These are phyloP conservation scores for Bubo scandiacus DNA, from an alignment of 2,113 vertebrate species.

Conservation along the genomic window DNA sequence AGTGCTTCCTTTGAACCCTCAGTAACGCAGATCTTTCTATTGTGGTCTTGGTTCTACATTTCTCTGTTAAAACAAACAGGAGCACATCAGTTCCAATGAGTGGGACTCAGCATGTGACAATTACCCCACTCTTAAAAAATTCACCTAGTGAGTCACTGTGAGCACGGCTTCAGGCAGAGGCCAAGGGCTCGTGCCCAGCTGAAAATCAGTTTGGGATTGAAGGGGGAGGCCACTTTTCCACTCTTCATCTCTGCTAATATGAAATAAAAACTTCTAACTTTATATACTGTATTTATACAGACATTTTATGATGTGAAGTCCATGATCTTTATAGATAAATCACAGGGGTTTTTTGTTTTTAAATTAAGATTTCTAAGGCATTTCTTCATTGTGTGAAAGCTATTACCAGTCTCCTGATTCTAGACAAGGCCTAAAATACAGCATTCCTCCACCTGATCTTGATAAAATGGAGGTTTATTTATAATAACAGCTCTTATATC, in stretches of 20 bases:
- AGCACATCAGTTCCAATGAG: neutral
- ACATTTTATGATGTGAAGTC: neutral
- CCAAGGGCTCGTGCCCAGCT: neutral
- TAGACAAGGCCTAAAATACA: neutral
- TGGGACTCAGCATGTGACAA: accelerated
- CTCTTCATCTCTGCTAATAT: neutral
- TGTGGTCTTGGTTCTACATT: neutral
- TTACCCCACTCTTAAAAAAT: neutral
- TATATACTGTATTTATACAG: neutral
- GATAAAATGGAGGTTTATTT: neutral
- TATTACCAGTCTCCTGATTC: neutral
- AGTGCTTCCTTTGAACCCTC: neutral
- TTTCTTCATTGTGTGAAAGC: neutral
- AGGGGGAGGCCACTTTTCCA: neutral
- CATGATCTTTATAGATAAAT: neutral
- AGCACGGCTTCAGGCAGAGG: accelerated
- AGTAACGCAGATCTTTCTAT: neutral
- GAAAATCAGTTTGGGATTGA: neutral
- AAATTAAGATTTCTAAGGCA: neutral
- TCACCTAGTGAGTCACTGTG: neutral
- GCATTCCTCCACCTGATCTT: neutral
- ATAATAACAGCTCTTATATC: neutral
- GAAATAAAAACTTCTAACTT: neutral
- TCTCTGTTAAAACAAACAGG: neutral
- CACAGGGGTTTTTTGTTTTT: neutral